phyloP scores from a whole-genome alignment of 2,888 invertebrate species.

The Ophion costatus region DNA sequence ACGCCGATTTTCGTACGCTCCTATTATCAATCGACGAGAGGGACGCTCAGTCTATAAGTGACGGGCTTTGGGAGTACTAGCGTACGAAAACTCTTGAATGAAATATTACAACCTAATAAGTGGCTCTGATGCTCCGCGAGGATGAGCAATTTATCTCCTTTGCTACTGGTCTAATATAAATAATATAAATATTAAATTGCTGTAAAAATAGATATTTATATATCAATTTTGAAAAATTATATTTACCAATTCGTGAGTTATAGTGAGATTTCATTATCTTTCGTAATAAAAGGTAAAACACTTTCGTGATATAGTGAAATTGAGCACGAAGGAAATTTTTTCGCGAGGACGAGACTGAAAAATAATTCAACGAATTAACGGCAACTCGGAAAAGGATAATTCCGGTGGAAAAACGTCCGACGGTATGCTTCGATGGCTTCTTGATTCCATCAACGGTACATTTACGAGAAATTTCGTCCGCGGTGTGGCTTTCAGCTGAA shows the following conservation, averaged over 20 bases:
- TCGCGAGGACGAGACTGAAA: not conserved
- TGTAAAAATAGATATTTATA: not conserved
- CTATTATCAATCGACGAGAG: constrained; percentile 59
- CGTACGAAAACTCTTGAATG: constrained; percentile 56
- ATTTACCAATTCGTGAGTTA: not conserved
- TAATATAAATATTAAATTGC: constrained; percentile 3
- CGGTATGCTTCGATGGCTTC: constrained; percentile 80
- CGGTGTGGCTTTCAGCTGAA: not conserved
- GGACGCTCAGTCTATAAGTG: constrained; percentile 53
- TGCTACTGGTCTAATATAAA: constrained; percentile 20
- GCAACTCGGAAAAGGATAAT: constrained; percentile 8
- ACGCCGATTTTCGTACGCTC: constrained; percentile 31
- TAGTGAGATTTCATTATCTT: not conserved
- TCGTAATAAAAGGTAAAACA: not conserved
- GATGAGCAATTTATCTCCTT: constrained; percentile 31
- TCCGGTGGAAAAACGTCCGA: constrained; percentile 48
- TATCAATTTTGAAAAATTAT: not conserved
- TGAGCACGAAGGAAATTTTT: constrained; percentile 6
- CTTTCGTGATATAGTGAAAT: constrained; percentile 17
- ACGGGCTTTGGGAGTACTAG: constrained; percentile 57
- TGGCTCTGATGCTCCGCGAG: constrained; percentile 13
- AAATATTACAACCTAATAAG: constrained; percentile 2
- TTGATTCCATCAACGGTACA: constrained; percentile 78
- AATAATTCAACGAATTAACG: not conserved
- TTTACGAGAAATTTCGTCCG: constrained; percentile 41